These are phyloP conservation scores for Polia nebulosa DNA, from an alignment of 2,888 invertebrate genomes.

Conservation along the genomic window DNA sequence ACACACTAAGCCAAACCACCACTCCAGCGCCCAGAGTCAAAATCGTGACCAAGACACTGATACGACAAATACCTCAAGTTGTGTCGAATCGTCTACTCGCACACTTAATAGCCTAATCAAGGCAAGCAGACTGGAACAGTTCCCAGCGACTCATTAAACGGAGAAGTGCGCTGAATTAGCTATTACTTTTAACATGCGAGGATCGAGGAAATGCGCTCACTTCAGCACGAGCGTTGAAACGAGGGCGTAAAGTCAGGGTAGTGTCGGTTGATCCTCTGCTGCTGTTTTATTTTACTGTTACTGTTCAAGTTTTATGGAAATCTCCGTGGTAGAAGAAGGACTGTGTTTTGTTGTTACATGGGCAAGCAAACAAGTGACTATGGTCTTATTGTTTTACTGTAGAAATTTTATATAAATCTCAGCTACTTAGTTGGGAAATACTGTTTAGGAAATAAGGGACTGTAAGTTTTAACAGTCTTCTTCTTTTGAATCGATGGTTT, in stretches of 20 bases:
- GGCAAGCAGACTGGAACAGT: slow-evolving; percentile 31
- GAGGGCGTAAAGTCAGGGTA: slow-evolving; percentile 29
- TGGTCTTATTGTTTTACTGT: neutral
- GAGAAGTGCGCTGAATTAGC: slow-evolving; percentile 57
- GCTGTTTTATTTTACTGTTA: slow-evolving; percentile 27
- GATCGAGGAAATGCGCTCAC: slow-evolving; percentile 48
- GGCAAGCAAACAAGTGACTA: neutral
- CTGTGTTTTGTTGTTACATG: slow-evolving; percentile 1
- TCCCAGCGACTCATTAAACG: slow-evolving; percentile 53
- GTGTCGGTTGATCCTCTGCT: slow-evolving; percentile 19
- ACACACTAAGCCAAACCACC: neutral
- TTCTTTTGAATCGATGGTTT: too few relatives aligned
- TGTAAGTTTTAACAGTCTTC: too few relatives aligned
- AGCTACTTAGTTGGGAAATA: neutral
- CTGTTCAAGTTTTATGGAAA: slow-evolving; percentile 26
- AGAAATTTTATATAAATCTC: neutral
- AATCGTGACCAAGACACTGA: slow-evolving; percentile 18
- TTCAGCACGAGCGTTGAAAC: slow-evolving; percentile 27
- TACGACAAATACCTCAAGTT: slow-evolving; percentile 2
- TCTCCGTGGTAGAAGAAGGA: neutral
- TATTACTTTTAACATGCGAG: slow-evolving; percentile 62
- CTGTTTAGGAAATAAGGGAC: neutral
- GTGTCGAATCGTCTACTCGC: neutral
- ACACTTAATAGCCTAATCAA: slow-evolving; percentile 50
- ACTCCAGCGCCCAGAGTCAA: neutral